These are phyloP conservation scores for Agrotis segetum DNA, from an alignment of 2,888 invertebrate genomes.

Conservation along the genomic window DNA sequence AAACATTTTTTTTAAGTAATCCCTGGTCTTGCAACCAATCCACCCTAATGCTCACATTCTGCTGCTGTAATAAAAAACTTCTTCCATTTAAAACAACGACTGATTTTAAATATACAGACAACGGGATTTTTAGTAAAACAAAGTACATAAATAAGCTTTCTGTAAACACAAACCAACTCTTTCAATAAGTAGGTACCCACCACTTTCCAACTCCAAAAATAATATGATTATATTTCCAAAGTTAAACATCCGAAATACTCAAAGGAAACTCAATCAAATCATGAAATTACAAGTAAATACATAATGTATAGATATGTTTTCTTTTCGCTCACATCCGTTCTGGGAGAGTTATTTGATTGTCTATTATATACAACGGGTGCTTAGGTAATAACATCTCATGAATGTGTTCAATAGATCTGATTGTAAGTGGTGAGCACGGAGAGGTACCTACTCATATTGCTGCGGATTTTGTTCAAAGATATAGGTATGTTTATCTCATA, in stretches of 20 bases:
- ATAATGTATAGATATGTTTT: slow-evolving; percentile 25
- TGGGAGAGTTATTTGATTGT: slow-evolving; percentile 22
- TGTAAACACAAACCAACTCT: slow-evolving; percentile 29
- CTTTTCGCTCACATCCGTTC: neutral
- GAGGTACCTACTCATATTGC: neutral
- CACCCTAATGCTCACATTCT: neutral
- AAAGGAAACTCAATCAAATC: slow-evolving; percentile 49
- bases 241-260: slow-evolving; percentile 28
- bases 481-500: neutral
- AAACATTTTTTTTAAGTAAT: slow-evolving; percentile 10
- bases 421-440: neutral
- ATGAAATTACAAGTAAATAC: slow-evolving; percentile 21
- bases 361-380: slow-evolving; percentile 11
- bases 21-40: neutral
- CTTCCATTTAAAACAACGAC: neutral
- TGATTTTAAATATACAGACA: slow-evolving; percentile 18
- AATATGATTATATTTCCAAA: slow-evolving; percentile 44
- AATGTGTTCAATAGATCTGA: slow-evolving; percentile 16
- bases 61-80: neutral
- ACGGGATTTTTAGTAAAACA: slow-evolving; percentile 22
- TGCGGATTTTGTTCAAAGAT: no score
- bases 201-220: slow-evolving; percentile 34
- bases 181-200: neutral
- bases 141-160: slow-evolving; percentile 46
- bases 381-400: slow-evolving; percentile 15